Percentiles rank a stretch among this genome's conserved stretches.
Conservation (phyloP, 2,797 vertebrate genomes). For the Sebastes alutus region DNA sequence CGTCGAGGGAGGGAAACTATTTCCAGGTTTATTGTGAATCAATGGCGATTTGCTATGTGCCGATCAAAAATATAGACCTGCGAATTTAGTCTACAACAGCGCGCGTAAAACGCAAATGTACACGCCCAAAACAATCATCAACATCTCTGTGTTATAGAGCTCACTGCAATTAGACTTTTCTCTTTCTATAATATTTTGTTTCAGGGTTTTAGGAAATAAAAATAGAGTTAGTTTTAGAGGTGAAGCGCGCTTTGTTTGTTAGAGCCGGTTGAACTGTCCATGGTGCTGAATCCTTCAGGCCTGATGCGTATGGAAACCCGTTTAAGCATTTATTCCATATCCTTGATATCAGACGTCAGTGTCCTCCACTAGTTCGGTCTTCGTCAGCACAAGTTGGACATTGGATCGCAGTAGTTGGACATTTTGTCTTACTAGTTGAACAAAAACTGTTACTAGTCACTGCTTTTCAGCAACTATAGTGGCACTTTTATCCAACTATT, state of each 20-base stretch:
- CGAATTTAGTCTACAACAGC: slow-evolving; percentile 34
- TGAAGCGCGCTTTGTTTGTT: slow-evolving; percentile 1
- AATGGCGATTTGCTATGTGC: slow-evolving; percentile 56
- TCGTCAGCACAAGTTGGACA: too few relatives aligned
- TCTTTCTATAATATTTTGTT: background rate
- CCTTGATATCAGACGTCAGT: too few relatives aligned
- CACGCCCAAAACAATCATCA: slow-evolving; percentile 3
- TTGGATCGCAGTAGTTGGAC: too few relatives aligned
- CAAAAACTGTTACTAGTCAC: too few relatives aligned
- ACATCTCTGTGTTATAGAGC: background rate
- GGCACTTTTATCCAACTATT: too few relatives aligned
- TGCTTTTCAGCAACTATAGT: too few relatives aligned
- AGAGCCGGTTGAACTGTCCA: slow-evolving; percentile 53
- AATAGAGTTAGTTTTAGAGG: background rate
- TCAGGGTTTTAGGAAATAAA: background rate
- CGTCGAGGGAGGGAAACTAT: slow-evolving; percentile 38
- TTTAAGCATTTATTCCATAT: too few relatives aligned
- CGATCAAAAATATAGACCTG: slow-evolving; percentile 58
- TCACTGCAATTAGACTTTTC: background rate
- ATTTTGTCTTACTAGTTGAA: too few relatives aligned
- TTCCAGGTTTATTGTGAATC: slow-evolving; percentile 69
- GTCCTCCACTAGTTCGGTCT: too few relatives aligned
- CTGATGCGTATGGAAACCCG: background rate
- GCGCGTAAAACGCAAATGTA: slow-evolving; percentile 5
- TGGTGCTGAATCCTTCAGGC: slow-evolving; percentile 64